Base-by-base conservation (phyloP, 2,113 vertebrate genomes). In the Rhipidura dahli region DNA sequence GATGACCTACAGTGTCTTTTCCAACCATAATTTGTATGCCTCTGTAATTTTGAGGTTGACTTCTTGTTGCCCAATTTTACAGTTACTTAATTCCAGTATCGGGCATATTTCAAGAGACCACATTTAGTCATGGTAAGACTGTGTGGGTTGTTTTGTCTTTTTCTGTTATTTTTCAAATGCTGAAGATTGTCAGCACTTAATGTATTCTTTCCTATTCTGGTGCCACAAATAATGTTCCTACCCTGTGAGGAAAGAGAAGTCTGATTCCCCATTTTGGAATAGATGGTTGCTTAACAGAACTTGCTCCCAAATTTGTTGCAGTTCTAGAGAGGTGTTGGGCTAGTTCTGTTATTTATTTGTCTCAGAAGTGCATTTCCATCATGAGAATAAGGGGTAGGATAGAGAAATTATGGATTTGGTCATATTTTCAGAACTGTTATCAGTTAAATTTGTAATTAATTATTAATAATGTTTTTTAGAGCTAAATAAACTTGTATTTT, bases 61-160 rank as follows among this genome's bases (percentile, higher is more conserved):
- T 95, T 84, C 73, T 93, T 94, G 51, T 95, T 96, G 76, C 87
- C 89, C 66, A 93, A 47, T 95, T 97, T 94, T 96, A 79, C 89
- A 94, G 91, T 96, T 96, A 82, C 70, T 96, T 96, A 87, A 89
- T 84, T 93, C 37, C 45, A 89, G 81, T 80, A 89, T 93, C 28
- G 14, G 89, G 53, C 72, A 75, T 89, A 81, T 87, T 87, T 94
- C 63, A 82, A 76, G 69, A 85, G 93, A 91, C 87, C 89, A 85
- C 89, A 96, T 91, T 84, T 87, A 93, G 81, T 93, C 78, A 80
- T 87, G 81, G 49, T 94, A 70, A 92, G 80, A 93, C 57, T 71
- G 33, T 89, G 90, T 75, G 90, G 84, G 60, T 87, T 94, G 72
- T 83, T 95, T 83, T 13, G 35, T 66, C 39, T 49, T 92, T 61